Evolutionary conservation across 37 sponge, comb jelly and placozoan genomes (phyloP), one percentile per base, ranked within the genome.

Genomic region (Agelas oroides): DNA sequence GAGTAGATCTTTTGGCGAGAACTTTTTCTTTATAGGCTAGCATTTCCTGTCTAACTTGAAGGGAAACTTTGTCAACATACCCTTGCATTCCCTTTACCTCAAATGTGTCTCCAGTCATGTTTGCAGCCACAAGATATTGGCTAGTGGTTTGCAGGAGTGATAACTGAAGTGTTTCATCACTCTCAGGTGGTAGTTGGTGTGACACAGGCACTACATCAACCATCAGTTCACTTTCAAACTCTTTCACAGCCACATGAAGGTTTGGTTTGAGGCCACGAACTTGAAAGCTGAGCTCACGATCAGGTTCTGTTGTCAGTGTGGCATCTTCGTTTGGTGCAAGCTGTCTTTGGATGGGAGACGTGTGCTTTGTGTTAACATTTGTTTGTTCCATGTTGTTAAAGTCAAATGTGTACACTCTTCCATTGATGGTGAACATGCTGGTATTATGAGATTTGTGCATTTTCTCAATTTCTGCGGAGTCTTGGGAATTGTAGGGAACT

Each of bases 361-460:
- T 21, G 23, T 78, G 61, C 2, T 39, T 34, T 23, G 66, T 78
- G 20, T 20, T 23, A 18, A 36, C 34, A 33, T 78, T 78, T 23
- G 16, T 11, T 35, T 78, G 79, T 3, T 15, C 16, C 79, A 78
- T 78, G 18, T 35, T 38, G 5, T 25, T 2, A 35, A 78, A 78
- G 34, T 78, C 79, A 63, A 31, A 64, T 63, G 13, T 64, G 79
- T 78, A 78, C 3, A 15, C 16, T 27, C 61, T 61, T 11, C 66
- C 53, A 12, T 63, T 41, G 20, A 61, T 78, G 40, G 24, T 63
- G n/a, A 58, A 52, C 11, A 15, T 2, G 24, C 52, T 25, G 23
- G 5, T 18, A 25, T 5, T 21, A 2, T 39, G 17, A 36, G 53
- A 40, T 46, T 52, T 64, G 62, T 64, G 63, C 52, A 61, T 34